A percentile compares a stretch with the other conserved stretches of the same genome.
phyloP scores from a whole-genome alignment of 2,888 invertebrate species.

The Poecilus cupreus region DNA sequence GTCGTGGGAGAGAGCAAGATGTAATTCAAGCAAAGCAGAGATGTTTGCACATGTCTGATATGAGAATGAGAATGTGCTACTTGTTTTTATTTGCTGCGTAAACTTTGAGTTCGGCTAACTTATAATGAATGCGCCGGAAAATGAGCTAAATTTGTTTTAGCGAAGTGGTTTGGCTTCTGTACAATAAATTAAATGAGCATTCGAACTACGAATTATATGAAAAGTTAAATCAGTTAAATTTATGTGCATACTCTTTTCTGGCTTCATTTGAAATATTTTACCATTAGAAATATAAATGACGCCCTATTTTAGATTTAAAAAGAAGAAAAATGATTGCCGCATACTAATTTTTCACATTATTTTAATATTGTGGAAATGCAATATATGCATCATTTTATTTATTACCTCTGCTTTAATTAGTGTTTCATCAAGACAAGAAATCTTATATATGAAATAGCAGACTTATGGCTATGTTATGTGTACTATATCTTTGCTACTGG shows the following conservation, averaged over 20 bases:
- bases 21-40: slow-evolving; percentile 17
- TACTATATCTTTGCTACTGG: too few species aligned
- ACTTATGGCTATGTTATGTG: too few species aligned
- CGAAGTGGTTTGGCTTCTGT: background rate
- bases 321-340: too few species aligned
- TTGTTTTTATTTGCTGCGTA: slow-evolving; percentile 1
- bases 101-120: background rate
- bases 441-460: too few species aligned
- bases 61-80: background rate
- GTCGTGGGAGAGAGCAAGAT: slow-evolving; percentile 3
- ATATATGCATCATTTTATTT: too few species aligned
- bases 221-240: background rate
- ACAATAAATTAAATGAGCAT: background rate
- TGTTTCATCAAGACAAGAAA: too few species aligned
- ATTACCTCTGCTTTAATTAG: too few species aligned
- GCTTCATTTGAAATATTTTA: background rate
- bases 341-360: too few species aligned
- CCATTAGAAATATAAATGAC: too few species aligned
- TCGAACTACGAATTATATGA: background rate
- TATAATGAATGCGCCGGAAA: background rate
- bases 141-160: background rate
- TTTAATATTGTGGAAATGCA: too few species aligned
- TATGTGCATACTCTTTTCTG: background rate
- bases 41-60: slow-evolving; percentile 37
- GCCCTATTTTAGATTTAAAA: too few species aligned